These are phyloP conservation scores for Climacteris rufus DNA, from an alignment of 2,113 vertebrate genomes.

Conservation along the genomic window DNA sequence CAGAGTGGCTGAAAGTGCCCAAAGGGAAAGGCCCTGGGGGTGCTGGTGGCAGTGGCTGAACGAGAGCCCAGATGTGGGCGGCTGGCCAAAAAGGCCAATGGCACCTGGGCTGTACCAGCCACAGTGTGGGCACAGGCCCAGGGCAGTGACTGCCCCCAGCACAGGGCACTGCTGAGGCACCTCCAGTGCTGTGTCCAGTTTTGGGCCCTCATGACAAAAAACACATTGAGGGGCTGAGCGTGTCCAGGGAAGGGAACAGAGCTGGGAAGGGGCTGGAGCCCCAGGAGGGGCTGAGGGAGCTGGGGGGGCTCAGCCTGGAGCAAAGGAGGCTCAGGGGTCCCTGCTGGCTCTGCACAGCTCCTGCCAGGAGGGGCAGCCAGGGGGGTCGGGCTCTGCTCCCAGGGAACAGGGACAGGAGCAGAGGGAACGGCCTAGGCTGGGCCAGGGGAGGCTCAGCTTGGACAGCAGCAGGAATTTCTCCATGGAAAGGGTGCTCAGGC, in stretches of 20 bases:
- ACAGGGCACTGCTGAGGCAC: not conserved
- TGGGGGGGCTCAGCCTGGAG: not conserved
- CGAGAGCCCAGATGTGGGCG: not conserved
- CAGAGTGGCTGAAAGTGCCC: not conserved
- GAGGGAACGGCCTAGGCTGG: not conserved
- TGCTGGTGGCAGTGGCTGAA: not conserved
- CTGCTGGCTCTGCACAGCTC: not conserved
- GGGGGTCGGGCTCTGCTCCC: not conserved
- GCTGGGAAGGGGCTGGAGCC: not conserved
- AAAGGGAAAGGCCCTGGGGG: rapidly evolving
- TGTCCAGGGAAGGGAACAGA: rapidly evolving
- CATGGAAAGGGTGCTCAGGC: not conserved
- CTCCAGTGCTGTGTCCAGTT: rapidly evolving
- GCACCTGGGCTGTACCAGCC: not conserved
- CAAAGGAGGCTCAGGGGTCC: not conserved
- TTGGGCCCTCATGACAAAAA: not conserved
- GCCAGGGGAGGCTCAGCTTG: too few relatives aligned
- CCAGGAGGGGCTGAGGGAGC: not conserved
- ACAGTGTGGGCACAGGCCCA: not conserved
- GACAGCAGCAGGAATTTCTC: rapidly evolving
- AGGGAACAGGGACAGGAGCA: not conserved
- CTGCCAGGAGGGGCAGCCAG: not conserved
- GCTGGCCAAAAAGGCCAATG: not conserved
- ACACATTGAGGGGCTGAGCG: rapidly evolving
- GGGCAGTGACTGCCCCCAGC: not conserved